Percentiles rank a stretch among this genome's conserved stretches.
phyloP scores from a whole-genome alignment of 2,113 vertebrate genomes.

The Coregonus clupeaformis region DNA sequence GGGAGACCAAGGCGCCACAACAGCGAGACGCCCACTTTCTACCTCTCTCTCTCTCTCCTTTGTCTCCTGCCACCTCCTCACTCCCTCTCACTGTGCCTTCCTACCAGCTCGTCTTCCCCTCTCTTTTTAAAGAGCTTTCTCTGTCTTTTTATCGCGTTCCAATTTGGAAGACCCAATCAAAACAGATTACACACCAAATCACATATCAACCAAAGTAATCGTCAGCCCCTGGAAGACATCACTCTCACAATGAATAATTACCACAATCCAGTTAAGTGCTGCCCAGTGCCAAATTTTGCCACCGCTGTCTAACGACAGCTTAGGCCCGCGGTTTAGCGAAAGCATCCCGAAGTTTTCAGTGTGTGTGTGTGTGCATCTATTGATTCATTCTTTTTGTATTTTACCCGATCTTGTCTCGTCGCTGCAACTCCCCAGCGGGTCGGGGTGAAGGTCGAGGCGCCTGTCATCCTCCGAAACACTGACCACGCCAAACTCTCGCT shows the following conservation, averaged over 20 bases:
- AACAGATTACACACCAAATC: slow-evolving; percentile 74
- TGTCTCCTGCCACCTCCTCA: slow-evolving; percentile 31
- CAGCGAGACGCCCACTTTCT: slow-evolving; percentile 47
- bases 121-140: slow-evolving; percentile 60
- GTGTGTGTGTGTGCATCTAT: too few relatives aligned
- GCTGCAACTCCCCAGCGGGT: too few relatives aligned
- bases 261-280: slow-evolving; percentile 43
- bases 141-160: slow-evolving; percentile 59
- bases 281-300: slow-evolving; percentile 66
- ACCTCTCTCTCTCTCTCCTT: slow-evolving; percentile 50
- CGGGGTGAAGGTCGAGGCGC: too few relatives aligned
- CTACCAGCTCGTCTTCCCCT: too few relatives aligned
- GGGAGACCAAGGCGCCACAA: slow-evolving; percentile 34
- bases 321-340: background rate
- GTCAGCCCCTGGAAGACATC: slow-evolving; percentile 76
- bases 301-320: slow-evolving; percentile 50
- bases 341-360: too few relatives aligned
- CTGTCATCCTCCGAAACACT: too few relatives aligned
- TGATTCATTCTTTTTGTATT: too few relatives aligned
- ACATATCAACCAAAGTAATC: slow-evolving; percentile 76
- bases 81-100: too few relatives aligned
- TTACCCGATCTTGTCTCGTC: too few relatives aligned
- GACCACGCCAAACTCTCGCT: too few relatives aligned
- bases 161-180: slow-evolving; percentile 74
- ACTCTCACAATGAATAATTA: slow-evolving; percentile 76